Evolutionary conservation across 2,797 vertebrate genomes (phyloP).

Genomic region (Cossypha caffra): DNA sequence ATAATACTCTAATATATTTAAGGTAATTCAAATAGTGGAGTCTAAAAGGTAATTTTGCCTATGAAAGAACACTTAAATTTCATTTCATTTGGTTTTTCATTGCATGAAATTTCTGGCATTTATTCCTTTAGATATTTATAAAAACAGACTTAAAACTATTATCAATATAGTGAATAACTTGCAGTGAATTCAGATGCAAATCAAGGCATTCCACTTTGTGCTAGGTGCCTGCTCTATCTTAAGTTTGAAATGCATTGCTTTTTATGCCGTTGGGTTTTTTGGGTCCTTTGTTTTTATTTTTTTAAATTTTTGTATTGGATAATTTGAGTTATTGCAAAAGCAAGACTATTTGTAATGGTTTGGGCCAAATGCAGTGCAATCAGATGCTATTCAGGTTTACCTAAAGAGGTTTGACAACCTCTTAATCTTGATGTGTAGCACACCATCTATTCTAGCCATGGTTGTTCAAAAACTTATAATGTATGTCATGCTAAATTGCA

Average conservation of each 20-base stretch:
- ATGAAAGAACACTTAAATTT: background rate
- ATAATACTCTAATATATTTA: background rate
- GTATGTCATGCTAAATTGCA: conserved; percentile 18
- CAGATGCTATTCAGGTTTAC: background rate
- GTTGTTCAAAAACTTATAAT: background rate
- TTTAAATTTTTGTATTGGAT: background rate
- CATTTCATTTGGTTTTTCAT: background rate
- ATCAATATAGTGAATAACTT: background rate
- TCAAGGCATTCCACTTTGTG: background rate
- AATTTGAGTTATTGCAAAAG: background rate
- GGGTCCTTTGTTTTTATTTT: background rate
- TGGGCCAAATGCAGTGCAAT: background rate
- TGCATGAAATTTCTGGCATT: background rate
- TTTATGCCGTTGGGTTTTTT: background rate
- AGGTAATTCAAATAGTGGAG: background rate
- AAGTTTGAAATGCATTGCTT: background rate
- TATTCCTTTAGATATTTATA: background rate
- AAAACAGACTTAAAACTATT: background rate
- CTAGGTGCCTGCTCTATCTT: background rate
- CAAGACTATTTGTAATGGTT: background rate
- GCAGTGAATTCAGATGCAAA: background rate
- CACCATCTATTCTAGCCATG: background rate
- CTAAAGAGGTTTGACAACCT: conserved; percentile 22
- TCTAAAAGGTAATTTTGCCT: background rate
- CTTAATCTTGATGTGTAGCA: conserved; percentile 42